phyloP scores from a whole-genome alignment of 2,113 vertebrate species.

The Pelecanoides urinatrix region DNA sequence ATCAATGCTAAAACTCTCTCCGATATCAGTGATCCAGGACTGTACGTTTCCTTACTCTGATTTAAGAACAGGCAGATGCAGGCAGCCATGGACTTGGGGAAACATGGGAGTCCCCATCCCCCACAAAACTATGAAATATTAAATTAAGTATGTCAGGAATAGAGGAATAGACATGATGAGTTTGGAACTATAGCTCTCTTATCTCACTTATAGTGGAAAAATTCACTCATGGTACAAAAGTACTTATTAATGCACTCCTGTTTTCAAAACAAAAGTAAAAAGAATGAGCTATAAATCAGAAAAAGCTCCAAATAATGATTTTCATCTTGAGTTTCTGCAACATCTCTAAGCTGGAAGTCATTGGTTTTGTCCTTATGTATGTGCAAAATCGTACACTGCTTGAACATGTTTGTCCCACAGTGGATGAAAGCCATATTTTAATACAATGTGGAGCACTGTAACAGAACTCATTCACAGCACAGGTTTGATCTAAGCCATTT shows the following conservation, averaged over 20 bases:
- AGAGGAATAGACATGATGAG: neutral
- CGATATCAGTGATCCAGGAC: neutral
- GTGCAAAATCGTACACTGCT: neutral
- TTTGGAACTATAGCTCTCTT: neutral
- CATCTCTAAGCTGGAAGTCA: neutral
- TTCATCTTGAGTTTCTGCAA: neutral
- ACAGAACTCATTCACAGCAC: neutral
- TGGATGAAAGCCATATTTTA: neutral
- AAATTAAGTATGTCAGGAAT: neutral
- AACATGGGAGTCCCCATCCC: neutral
- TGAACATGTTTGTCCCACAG: neutral
- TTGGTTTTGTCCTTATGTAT: neutral
- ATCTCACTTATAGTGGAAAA: neutral
- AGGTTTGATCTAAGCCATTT: neutral
- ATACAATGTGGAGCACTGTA: neutral
- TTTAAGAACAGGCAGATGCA: neutral
- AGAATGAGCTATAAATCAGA: neutral
- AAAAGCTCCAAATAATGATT: neutral
- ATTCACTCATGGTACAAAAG: neutral
- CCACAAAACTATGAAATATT: neutral
- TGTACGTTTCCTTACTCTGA: neutral
- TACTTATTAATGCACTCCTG: accelerated
- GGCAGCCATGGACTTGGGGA: neutral
- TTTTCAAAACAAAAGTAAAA: neutral
- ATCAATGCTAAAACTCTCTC: neutral